Evolutionary conservation across 2,113 vertebrate species (phyloP).

Genomic region (Lota lota): DNA sequence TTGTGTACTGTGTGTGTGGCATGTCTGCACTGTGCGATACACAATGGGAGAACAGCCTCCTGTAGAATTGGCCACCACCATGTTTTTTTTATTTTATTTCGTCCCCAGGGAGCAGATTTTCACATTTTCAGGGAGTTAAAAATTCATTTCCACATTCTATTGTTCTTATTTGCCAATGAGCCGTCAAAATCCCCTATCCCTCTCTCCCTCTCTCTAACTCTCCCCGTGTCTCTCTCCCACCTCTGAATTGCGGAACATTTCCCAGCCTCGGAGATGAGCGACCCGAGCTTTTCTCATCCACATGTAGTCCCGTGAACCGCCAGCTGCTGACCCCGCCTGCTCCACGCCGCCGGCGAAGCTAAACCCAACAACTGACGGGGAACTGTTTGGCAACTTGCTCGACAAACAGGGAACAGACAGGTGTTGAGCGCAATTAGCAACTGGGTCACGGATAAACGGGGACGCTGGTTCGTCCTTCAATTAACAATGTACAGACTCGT

Average conservation of each 20-base stretch:
- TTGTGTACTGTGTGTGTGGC: too few species aligned
- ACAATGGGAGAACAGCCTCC: too few species aligned
- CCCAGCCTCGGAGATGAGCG: background rate
- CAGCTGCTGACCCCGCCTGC: background rate
- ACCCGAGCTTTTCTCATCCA: background rate
- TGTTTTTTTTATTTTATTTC: too few species aligned
- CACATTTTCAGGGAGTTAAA: constrained; percentile 15
- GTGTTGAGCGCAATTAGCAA: background rate
- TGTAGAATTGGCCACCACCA: too few species aligned
- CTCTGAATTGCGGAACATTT: background rate
- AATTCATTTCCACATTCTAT: constrained; percentile 9
- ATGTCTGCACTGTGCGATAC: too few species aligned
- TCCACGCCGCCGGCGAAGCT: background rate
- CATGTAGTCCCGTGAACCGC: background rate
- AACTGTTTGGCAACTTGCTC: background rate
- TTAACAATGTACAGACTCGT: background rate
- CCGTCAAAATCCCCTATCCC: background rate
- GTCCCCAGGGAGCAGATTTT: background rate
- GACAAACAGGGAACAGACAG: background rate
- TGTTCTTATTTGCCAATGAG: too few species aligned
- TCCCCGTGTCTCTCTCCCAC: too few species aligned
- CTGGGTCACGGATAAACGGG: background rate
- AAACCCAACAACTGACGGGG: background rate
- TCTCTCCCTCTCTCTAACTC: background rate
- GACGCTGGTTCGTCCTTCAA: background rate